Conservation (phyloP, 2,888 invertebrate genomes). For the Periphyllus acericola region DNA sequence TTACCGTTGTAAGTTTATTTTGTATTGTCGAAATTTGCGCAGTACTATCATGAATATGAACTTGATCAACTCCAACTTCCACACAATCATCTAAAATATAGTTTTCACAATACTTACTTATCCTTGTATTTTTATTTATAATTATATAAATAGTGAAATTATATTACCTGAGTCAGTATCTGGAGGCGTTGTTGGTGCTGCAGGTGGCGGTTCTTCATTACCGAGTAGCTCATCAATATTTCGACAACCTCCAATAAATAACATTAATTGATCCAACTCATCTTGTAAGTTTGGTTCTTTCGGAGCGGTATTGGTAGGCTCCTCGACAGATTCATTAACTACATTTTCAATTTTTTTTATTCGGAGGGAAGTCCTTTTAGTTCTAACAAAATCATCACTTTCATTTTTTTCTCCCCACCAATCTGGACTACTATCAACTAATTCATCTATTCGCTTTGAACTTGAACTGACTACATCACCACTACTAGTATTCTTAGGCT, state of each 20-base stretch:
- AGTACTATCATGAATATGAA: conserved; percentile 82
- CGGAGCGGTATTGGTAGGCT: conserved; percentile 6
- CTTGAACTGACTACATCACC: conserved; percentile 38
- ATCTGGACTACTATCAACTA: conserved; percentile 53
- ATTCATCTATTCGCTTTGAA: conserved; percentile 21
- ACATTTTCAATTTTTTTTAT: conserved; percentile 64
- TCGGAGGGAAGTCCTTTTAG: conserved; percentile 64
- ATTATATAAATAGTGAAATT: background rate
- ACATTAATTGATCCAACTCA: conserved; percentile 67
- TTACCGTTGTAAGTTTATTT: conserved; percentile 60
- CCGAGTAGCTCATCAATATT: conserved; percentile 92
- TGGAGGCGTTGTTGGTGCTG: conserved; percentile 65
- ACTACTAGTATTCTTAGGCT: conserved; percentile 37
- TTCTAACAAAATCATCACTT: conserved; percentile 46
- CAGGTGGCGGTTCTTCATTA: conserved; percentile 66
- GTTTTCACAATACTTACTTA: conserved; percentile 63
- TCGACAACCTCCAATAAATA: conserved; percentile 85
- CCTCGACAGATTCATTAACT: conserved; percentile 66
- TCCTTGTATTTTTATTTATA: background rate
- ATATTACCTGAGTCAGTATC: conserved; percentile 58
- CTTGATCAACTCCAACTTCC: conserved; percentile 81
- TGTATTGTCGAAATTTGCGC: conserved; percentile 69
- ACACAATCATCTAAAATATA: conserved; percentile 72
- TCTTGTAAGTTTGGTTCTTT: conserved; percentile 55
- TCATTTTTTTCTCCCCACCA: conserved; percentile 62